Percentiles rank a stretch among this genome's conserved stretches.
These are phyloP conservation scores for Stramonita haemastoma DNA, from an alignment of 2,888 invertebrate genomes.

Conservation along the genomic window DNA sequence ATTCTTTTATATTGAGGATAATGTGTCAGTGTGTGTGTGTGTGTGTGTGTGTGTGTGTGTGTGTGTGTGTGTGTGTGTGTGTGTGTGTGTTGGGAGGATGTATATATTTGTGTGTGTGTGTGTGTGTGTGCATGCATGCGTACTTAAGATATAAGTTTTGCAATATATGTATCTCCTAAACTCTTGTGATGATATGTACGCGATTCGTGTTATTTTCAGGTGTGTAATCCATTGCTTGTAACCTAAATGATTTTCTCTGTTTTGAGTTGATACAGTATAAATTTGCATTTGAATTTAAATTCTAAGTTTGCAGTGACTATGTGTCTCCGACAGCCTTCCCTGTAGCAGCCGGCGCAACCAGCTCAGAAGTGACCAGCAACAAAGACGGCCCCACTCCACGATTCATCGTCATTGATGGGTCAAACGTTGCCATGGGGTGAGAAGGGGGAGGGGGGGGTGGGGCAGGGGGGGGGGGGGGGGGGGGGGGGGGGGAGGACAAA, in stretches of 20 bases:
- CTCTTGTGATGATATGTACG: too few relatives aligned
- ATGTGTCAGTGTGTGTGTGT: background rate
- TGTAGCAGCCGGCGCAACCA: background rate
- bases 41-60: background rate
- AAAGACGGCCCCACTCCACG: constrained; percentile 74
- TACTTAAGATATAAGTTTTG: too few relatives aligned
- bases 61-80: background rate
- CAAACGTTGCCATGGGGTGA: constrained; percentile 90
- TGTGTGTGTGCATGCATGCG: background rate
- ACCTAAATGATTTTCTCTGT: too few relatives aligned
- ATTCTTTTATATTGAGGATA: background rate
- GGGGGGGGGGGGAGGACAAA: too few relatives aligned
- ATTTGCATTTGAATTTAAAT: too few relatives aligned
- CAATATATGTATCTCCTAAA: too few relatives aligned
- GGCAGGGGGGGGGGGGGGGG: constrained; percentile 81
- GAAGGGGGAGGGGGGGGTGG: constrained; percentile 60
- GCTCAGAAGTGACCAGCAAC: background rate
- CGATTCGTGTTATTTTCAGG: too few relatives aligned
- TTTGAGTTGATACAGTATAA: too few relatives aligned
- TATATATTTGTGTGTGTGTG: constrained; percentile 13
- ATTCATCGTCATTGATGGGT: constrained; percentile 88
- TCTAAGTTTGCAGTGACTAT: too few relatives aligned
- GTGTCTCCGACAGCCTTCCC: background rate
- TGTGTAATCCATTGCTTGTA: too few relatives aligned
- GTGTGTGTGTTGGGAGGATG: background rate